A percentile compares a stretch with the other conserved stretches of the same genome.
Evolutionary conservation across 2,888 invertebrate genomes (phyloP).

Genomic region (Embidobia sp.): DNA sequence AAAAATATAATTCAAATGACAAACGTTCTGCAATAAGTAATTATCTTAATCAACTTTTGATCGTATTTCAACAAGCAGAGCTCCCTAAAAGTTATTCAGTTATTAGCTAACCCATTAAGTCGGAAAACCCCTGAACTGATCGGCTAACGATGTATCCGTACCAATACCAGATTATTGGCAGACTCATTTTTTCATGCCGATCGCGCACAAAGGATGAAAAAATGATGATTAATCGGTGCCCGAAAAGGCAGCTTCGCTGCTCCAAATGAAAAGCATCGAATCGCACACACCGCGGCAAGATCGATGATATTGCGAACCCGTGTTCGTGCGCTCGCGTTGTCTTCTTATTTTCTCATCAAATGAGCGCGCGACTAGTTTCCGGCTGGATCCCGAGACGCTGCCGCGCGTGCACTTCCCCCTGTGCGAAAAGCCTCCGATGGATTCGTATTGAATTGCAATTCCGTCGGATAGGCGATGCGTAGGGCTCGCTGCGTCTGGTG

Average conservation of each 20-base stretch:
- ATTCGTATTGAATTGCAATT: slow-evolving; percentile 61
- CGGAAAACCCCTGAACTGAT: too few relatives aligned
- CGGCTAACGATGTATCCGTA: too few relatives aligned
- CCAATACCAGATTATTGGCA: too few relatives aligned
- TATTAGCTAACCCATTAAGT: too few relatives aligned
- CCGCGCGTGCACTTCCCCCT: slow-evolving; percentile 33
- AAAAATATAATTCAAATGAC: too few relatives aligned
- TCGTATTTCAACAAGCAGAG: too few relatives aligned
- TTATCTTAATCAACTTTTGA: too few relatives aligned
- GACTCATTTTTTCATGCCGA: too few relatives aligned
- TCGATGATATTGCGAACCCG: slow-evolving; percentile 18
- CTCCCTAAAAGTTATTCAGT: too few relatives aligned
- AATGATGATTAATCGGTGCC: slow-evolving; percentile 21
- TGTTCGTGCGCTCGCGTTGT: slow-evolving; percentile 12
- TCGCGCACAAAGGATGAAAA: background rate
- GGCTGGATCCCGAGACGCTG: slow-evolving; percentile 22
- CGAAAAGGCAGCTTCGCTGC: too few relatives aligned
- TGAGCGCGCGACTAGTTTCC: slow-evolving; percentile 39
- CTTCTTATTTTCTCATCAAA: slow-evolving; percentile 55
- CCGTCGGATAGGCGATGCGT: slow-evolving; percentile 38
- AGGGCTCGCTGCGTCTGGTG: slow-evolving; percentile 27
- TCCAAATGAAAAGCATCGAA: slow-evolving; percentile 17
- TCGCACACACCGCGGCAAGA: slow-evolving; percentile 17
- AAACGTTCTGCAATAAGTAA: too few relatives aligned
- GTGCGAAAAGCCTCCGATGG: slow-evolving; percentile 49